A percentile compares a stretch with the other conserved stretches of the same genome.
Conservation (phyloP, 2,797 vertebrate genomes). For the Coracias cyanogaster region DNA sequence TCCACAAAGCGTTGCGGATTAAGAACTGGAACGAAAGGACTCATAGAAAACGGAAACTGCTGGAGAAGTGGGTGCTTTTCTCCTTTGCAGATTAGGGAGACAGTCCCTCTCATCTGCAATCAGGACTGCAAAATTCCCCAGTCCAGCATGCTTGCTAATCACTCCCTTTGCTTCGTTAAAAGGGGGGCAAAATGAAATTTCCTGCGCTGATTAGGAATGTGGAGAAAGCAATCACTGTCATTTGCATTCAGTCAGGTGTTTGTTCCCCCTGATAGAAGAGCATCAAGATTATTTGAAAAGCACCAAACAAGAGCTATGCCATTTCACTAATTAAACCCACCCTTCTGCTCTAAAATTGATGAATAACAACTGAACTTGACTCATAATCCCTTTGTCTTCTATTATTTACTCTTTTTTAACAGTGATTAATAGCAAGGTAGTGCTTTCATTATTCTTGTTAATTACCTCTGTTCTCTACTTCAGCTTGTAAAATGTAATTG, state of each 20-base stretch:
- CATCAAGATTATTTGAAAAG: constrained; percentile 2
- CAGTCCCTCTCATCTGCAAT: not conserved
- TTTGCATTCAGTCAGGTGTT: constrained; percentile 31
- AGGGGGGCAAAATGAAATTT: not conserved
- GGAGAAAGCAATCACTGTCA: not conserved
- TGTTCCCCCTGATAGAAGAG: not conserved
- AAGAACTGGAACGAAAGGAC: constrained; percentile 1
- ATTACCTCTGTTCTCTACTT: constrained; percentile 59
- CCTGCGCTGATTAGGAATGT: not conserved
- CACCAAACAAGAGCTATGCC: not conserved
- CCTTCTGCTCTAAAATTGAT: constrained; percentile 45
- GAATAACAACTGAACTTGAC: constrained; percentile 40
- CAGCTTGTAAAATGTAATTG: constrained; percentile 69
- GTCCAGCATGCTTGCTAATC: not conserved
- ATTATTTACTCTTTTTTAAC: constrained; percentile 72
- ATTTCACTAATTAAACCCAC: constrained; percentile 47
- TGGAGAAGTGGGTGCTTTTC: not conserved
- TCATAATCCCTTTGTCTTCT: constrained; percentile 66
- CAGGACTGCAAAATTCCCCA: not conserved
- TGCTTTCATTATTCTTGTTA: constrained; percentile 70
- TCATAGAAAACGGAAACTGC: not conserved
- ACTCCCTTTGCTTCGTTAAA: not conserved
- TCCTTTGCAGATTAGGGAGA: not conserved
- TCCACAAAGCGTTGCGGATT: not conserved
- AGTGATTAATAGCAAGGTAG: constrained; percentile 64